phyloP scores from a whole-genome alignment of 2,113 vertebrate species.

The Barbus barbus region DNA sequence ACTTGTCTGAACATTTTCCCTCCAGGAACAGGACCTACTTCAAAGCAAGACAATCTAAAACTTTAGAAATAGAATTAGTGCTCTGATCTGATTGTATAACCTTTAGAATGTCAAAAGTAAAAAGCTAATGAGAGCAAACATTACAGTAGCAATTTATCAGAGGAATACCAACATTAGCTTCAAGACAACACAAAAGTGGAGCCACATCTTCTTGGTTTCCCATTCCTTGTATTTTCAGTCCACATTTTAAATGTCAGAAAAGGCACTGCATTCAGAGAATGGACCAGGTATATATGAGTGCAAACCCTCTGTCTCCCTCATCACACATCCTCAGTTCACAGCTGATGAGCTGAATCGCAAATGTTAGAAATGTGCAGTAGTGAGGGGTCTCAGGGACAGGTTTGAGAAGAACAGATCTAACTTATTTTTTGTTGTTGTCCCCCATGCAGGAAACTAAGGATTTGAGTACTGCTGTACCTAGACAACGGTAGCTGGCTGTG shows the following conservation, averaged over 20 bases:
- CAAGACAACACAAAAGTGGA: not conserved
- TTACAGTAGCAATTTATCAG: no score
- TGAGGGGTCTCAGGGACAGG: not conserved
- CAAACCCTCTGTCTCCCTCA: not conserved
- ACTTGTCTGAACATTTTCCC: no score
- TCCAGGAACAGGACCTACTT: no score
- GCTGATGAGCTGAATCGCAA: not conserved
- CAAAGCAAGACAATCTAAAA: no score
- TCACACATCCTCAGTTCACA: not conserved
- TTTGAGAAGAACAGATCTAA: not conserved
- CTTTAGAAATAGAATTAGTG: no score
- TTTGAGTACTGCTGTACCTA: not conserved
- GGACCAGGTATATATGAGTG: not conserved
- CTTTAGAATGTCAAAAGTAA: no score
- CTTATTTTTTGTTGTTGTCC: not conserved
- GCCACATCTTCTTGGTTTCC: not conserved
- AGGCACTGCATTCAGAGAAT: not conserved
- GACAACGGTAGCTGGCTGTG: not conserved
- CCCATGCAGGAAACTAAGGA: not conserved
- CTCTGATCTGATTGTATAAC: no score
- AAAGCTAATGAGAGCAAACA: no score
- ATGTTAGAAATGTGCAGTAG: not conserved
- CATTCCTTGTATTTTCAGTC: not conserved
- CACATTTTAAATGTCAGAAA: not conserved
- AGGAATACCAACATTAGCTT: not conserved